These are phyloP conservation scores for Oligia fasciuncula DNA, from an alignment of 2,888 invertebrate species.

Conservation along the genomic window DNA sequence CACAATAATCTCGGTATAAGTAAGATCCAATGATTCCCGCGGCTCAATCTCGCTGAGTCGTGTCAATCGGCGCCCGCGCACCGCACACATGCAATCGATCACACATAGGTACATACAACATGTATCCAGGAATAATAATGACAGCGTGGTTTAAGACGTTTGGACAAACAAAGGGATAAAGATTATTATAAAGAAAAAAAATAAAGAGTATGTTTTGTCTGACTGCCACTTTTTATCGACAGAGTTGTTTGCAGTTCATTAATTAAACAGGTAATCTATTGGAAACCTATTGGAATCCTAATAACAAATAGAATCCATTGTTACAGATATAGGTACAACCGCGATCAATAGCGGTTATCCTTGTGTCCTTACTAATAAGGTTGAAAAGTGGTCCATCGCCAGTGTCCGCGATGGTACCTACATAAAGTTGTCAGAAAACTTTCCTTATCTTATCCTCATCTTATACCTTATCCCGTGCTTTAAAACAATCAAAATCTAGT, in stretches of 20 bases:
- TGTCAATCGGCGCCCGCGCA: conserved; percentile 77
- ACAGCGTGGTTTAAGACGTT: conserved; percentile 7
- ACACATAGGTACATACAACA: not conserved
- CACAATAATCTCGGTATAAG: conserved; percentile 39
- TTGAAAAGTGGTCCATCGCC: too few relatives aligned
- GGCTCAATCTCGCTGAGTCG: conserved; percentile 74
- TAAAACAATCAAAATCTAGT: too few relatives aligned
- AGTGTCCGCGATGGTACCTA: too few relatives aligned
- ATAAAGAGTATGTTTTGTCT: not conserved
- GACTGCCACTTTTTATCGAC: not conserved
- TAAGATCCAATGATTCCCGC: conserved; percentile 66
- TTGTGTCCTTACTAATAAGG: too few relatives aligned
- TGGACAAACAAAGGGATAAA: not conserved
- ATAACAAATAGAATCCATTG: not conserved
- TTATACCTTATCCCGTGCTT: too few relatives aligned
- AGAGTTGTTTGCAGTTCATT: not conserved
- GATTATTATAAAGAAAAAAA: not conserved
- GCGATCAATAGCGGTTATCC: not conserved
- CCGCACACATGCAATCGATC: conserved; percentile 21
- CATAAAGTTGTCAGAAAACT: too few relatives aligned
- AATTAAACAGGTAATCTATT: not conserved
- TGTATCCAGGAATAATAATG: conserved; percentile 39
- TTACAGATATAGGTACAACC: not conserved
- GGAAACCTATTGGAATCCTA: not conserved
- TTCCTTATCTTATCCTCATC: too few relatives aligned